phyloP scores from a whole-genome alignment of 2,888 invertebrate species.

The Drosophila colorata region DNA sequence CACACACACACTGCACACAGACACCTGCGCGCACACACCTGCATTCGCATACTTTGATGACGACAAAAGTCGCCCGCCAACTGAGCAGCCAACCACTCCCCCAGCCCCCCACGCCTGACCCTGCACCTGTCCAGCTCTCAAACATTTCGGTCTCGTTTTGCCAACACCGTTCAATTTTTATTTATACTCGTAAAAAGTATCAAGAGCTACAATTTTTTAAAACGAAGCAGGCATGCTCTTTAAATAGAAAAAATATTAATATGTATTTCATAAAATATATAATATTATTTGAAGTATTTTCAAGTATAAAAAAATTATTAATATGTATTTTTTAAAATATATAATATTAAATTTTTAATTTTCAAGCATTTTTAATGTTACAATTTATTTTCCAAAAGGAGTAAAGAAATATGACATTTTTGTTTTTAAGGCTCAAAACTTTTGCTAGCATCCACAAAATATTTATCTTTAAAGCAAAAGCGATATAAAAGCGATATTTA shows the following conservation, averaged over 20 bases:
- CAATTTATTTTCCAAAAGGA: too few species aligned
- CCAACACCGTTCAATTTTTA: slow-evolving; percentile 21
- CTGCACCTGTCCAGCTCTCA: slow-evolving; percentile 3
- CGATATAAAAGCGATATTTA: too few species aligned
- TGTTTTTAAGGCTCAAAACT: too few species aligned
- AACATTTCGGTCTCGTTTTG: slow-evolving; percentile 7
- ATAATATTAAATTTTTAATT: background rate
- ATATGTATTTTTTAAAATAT: too few species aligned
- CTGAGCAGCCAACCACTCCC: slow-evolving; percentile 1
- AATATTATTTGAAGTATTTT: too few species aligned
- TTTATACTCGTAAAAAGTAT: slow-evolving; percentile 13
- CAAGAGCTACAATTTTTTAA: background rate
- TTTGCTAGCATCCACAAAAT: too few species aligned
- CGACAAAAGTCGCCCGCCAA: slow-evolving; percentile 53
- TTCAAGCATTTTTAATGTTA: too few species aligned
- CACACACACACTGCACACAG: slow-evolving; percentile 14
- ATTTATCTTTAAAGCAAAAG: too few species aligned
- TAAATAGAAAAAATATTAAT: background rate
- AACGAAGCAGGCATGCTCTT: slow-evolving; percentile 22
- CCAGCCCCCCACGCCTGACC: background rate
- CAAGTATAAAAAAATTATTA: too few species aligned
- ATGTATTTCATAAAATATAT: too few species aligned
- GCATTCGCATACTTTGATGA: slow-evolving; percentile 56
- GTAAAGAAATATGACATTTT: too few species aligned
- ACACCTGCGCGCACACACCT: slow-evolving; percentile 15